A percentile compares a stretch with the other conserved stretches of the same genome.
Evolutionary conservation across 1,140 invertebrate species (phyloP).

Genomic region (Anastrepha ludens): DNA sequence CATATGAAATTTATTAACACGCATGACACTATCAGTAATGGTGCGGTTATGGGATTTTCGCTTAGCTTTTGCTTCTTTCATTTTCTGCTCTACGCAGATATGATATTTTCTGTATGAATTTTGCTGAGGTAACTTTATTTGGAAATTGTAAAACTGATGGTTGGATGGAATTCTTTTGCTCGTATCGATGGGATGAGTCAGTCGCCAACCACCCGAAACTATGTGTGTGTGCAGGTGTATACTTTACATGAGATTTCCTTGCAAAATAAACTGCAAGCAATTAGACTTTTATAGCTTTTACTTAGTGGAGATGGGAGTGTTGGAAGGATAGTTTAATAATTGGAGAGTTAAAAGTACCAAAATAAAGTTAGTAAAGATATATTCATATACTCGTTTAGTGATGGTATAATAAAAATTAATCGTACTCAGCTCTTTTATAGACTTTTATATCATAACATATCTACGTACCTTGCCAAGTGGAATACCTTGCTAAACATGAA

Average conservation of each 20-base stretch:
- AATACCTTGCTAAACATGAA: too few species aligned
- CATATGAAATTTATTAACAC: conserved; percentile 48
- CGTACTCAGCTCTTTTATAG: too few species aligned
- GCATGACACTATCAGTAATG: conserved; percentile 19
- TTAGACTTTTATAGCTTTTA: neutral
- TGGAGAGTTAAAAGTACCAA: too few species aligned
- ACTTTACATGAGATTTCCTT: neutral
- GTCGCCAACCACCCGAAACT: neutral
- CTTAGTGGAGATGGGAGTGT: neutral
- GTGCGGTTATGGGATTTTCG: conserved; percentile 5
- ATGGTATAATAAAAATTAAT: too few species aligned
- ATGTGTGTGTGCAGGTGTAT: neutral
- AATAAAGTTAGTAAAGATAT: too few species aligned
- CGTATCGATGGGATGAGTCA: neutral
- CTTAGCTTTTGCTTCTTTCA: neutral
- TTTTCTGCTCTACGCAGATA: neutral
- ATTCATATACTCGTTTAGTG: too few species aligned
- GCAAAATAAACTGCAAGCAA: conserved; percentile 26
- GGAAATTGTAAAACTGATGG: neutral
- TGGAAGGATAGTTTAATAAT: neutral
- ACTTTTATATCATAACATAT: too few species aligned
- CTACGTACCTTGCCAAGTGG: too few species aligned
- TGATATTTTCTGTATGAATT: neutral
- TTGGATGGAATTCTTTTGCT: neutral
- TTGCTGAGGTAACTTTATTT: neutral